phyloP scores from a whole-genome alignment of 2,797 vertebrate genomes.

The Bradypodion ventrale region DNA sequence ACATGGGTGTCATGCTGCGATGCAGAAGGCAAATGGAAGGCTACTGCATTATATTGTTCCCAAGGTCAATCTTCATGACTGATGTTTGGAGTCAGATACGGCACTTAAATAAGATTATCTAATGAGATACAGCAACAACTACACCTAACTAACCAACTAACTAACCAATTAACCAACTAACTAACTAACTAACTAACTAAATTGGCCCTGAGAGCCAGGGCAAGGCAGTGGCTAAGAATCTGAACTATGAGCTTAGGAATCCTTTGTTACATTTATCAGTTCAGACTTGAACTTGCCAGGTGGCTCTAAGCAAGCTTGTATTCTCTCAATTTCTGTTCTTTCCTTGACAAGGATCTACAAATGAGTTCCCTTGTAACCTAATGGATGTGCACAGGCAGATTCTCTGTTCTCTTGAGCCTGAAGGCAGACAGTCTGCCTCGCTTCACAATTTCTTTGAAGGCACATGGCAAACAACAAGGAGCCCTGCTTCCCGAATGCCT shows the following conservation, averaged over 20 bases:
- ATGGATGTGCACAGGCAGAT: not conserved
- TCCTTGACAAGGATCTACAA: not conserved
- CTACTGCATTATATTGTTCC: too few relatives aligned
- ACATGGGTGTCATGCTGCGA: too few relatives aligned
- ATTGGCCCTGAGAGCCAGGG: too few relatives aligned
- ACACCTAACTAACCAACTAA: too few relatives aligned
- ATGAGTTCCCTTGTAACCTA: too few relatives aligned
- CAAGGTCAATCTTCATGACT: too few relatives aligned
- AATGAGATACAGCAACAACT: too few relatives aligned
- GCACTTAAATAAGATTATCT: too few relatives aligned
- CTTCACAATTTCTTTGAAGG: not conserved
- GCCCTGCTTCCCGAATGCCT: not conserved
- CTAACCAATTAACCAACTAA: too few relatives aligned
- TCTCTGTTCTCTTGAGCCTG: not conserved
- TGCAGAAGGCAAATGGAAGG: too few relatives aligned
- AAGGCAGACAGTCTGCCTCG: not conserved
- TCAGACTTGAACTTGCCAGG: not conserved
- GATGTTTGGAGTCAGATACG: too few relatives aligned
- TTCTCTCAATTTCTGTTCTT: not conserved
- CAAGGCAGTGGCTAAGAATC: not conserved
- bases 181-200: not conserved
- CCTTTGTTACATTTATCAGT: not conserved
- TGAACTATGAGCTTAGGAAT: not conserved
- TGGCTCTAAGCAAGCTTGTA: not conserved
- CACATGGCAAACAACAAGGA: too few relatives aligned